These are phyloP conservation scores for Maccullochella peelii DNA, from an alignment of 2,113 vertebrate genomes.

Conservation along the genomic window DNA sequence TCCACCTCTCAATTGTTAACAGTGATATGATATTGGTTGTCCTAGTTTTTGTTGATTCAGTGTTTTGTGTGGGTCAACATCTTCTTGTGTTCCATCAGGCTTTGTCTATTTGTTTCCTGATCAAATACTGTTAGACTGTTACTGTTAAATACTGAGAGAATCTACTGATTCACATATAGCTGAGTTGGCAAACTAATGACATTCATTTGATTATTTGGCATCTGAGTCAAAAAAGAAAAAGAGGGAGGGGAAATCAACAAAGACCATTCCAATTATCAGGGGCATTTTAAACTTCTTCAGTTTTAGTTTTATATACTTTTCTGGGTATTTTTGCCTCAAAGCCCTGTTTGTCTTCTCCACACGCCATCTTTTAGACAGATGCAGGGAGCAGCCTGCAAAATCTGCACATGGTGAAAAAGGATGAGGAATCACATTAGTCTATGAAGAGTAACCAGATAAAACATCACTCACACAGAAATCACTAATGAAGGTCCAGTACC, in stretches of 20 bases:
- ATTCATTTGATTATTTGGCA: conserved; percentile 5
- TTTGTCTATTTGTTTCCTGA: background rate
- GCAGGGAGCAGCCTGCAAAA: background rate
- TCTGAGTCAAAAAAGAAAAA: background rate
- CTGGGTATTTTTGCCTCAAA: background rate
- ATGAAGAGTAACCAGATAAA: background rate
- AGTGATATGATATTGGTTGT: background rate
- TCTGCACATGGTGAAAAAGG: background rate
- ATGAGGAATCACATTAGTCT: background rate
- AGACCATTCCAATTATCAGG: background rate
- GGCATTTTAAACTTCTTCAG: background rate
- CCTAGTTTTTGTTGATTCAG: background rate
- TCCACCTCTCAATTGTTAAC: background rate
- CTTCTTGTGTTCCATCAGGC: background rate
- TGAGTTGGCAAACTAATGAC: background rate
- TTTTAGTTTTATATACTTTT: background rate
- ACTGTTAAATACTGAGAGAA: no score
- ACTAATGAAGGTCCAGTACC: background rate
- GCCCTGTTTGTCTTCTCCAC: conserved; percentile 22
- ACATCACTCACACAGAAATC: background rate
- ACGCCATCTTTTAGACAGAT: background rate
- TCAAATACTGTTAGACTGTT: no score
- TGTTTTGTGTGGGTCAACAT: background rate
- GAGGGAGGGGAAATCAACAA: background rate
- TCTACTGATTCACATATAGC: background rate